Evolutionary conservation across 2,888 invertebrate species (phyloP).

Genomic region (Meiosimyza decipiens): DNA sequence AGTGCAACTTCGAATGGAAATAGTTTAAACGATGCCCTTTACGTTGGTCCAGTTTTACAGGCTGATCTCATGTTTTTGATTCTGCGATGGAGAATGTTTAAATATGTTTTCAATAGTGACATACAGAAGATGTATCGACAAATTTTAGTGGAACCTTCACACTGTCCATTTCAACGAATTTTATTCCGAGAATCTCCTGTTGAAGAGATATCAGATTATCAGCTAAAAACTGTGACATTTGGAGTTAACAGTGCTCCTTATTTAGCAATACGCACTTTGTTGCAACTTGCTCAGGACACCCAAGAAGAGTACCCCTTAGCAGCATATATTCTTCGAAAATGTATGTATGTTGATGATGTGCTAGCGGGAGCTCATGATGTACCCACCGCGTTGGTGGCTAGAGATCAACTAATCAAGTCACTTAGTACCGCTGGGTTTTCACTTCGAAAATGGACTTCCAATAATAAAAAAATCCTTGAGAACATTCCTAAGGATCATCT

Average conservation of each 20-base stretch:
- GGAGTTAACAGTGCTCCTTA: no score
- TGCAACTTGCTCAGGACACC: neutral
- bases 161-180: no score
- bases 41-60: conserved; percentile 1
- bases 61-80: conserved; percentile 2
- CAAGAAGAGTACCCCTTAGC: neutral
- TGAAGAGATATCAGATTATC: no score
- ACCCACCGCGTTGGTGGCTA: neutral
- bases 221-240: no score
- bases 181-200: no score
- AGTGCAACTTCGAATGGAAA: neutral
- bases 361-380: conserved; percentile 16
- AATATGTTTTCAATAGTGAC: neutral
- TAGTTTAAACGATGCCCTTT: neutral
- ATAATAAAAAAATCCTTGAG: neutral
- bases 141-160: no score
- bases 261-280: conserved; percentile 13
- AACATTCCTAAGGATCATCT: conserved; percentile 1
- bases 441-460: conserved; percentile 29
- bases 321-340: conserved; percentile 3
- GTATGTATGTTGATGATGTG: conserved; percentile 22
- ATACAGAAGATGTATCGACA: no score
- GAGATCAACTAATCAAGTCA: conserved; percentile 11
- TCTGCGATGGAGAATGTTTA: neutral
- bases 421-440: conserved; percentile 23